phyloP scores from a whole-genome alignment of 2,113 vertebrate genomes.

The Nibea albiflora region DNA sequence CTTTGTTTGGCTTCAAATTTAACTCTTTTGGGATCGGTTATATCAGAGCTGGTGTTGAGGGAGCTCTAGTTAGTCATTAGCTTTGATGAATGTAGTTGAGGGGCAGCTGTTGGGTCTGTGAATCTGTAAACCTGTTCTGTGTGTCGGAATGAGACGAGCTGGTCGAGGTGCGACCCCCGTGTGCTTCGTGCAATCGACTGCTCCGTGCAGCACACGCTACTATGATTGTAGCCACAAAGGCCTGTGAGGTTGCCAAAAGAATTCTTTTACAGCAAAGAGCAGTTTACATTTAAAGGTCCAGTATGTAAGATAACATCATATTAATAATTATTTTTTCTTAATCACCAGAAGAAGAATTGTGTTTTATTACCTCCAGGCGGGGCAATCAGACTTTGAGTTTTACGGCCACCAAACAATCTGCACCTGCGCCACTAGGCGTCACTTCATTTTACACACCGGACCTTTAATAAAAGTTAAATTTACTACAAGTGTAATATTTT shows the following conservation, averaged over 20 bases:
- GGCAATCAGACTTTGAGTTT: too few relatives aligned
- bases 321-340: too few relatives aligned
- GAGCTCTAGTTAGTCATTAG: neutral
- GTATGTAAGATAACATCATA: too few relatives aligned
- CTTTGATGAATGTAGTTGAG: neutral
- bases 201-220: neutral
- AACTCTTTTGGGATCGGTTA: too few relatives aligned
- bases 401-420: too few relatives aligned
- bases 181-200: neutral
- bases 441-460: too few relatives aligned
- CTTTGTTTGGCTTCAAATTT: neutral
- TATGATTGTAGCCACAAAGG: neutral
- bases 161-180: neutral
- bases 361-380: too few relatives aligned
- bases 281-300: neutral
- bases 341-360: too few relatives aligned
- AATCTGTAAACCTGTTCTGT: neutral
- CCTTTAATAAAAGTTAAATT: too few relatives aligned
- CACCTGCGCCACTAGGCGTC: too few relatives aligned
- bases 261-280: neutral
- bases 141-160: neutral
- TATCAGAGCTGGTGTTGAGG: neutral
- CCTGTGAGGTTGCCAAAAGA: too few relatives aligned
- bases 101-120: neutral
- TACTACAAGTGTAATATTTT: too few relatives aligned